These are phyloP conservation scores for Ranitomeya imitator DNA, from an alignment of 2,113 vertebrate genomes.

Conservation along the genomic window DNA sequence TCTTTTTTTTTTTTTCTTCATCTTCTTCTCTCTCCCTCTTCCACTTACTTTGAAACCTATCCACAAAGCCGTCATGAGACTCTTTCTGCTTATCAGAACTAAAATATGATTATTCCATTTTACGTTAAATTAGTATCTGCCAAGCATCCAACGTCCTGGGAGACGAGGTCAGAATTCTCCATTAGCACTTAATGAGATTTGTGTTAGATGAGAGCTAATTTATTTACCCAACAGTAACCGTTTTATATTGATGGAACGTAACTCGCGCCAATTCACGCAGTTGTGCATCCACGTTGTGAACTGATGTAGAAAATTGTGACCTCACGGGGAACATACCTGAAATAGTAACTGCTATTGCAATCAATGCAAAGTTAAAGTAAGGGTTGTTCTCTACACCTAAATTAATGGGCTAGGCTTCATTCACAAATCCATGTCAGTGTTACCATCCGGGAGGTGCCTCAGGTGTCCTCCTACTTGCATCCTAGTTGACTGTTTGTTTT, in stretches of 20 bases:
- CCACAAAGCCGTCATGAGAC: neutral
- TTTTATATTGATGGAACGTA: neutral
- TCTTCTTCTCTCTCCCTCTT: neutral
- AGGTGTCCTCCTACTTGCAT: no score
- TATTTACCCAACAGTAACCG: neutral
- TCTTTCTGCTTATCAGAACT: neutral
- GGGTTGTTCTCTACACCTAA: no score
- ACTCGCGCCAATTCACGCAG: neutral
- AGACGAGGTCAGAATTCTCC: neutral
- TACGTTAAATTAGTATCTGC: neutral
- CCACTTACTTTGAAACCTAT: neutral
- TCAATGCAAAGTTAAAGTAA: no score
- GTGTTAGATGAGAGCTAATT: neutral
- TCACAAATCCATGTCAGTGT: no score
- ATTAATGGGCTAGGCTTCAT: no score
- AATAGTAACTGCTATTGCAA: neutral
- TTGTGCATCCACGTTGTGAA: neutral
- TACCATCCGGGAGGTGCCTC: no score
- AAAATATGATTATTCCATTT: neutral
- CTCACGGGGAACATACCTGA: neutral
- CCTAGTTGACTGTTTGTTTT: no score
- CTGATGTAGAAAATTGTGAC: neutral
- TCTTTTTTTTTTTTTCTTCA: neutral
- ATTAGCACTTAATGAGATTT: slow-evolving; percentile 6
- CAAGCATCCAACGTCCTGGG: neutral